phyloP scores from a whole-genome alignment of 2,888 invertebrate genomes.

The Tipula lateralis region DNA sequence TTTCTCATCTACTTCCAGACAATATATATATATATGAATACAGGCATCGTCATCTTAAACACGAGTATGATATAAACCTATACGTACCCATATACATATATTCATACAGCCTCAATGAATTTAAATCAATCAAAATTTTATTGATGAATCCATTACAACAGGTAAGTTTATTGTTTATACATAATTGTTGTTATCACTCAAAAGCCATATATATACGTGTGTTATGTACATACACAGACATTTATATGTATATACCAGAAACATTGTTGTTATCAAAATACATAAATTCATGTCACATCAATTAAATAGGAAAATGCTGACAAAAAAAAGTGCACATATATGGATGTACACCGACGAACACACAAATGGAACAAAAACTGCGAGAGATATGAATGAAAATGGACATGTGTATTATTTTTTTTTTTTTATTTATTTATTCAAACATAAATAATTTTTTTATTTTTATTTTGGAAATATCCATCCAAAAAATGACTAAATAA shows the following conservation, averaged over 20 bases:
- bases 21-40: not conserved
- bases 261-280: slow-evolving; percentile 27
- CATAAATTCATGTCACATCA: slow-evolving; percentile 28
- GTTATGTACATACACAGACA: not conserved
- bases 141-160: slow-evolving; percentile 27
- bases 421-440: not conserved
- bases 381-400: slow-evolving; percentile 20
- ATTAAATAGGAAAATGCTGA: not conserved
- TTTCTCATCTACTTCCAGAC: not conserved
- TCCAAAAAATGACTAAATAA: slow-evolving; percentile 28
- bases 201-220: not conserved
- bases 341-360: too few species aligned
- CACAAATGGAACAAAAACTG: slow-evolving; percentile 19
- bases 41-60: not conserved
- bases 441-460: slow-evolving; percentile 26
- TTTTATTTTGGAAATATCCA: slow-evolving; percentile 26
- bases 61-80: not conserved
- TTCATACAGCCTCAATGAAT: not conserved
- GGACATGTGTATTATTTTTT: slow-evolving; percentile 26
- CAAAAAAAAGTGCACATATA: not conserved
- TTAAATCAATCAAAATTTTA: slow-evolving; percentile 19
- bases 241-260: not conserved
- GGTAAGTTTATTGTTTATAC: slow-evolving; percentile 26
- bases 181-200: slow-evolving; percentile 26
- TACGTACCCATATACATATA: not conserved